A percentile compares a stretch with the other conserved stretches of the same genome.
phyloP scores from a whole-genome alignment of 2,888 invertebrate genomes.

The Cheilosia vulpina region DNA sequence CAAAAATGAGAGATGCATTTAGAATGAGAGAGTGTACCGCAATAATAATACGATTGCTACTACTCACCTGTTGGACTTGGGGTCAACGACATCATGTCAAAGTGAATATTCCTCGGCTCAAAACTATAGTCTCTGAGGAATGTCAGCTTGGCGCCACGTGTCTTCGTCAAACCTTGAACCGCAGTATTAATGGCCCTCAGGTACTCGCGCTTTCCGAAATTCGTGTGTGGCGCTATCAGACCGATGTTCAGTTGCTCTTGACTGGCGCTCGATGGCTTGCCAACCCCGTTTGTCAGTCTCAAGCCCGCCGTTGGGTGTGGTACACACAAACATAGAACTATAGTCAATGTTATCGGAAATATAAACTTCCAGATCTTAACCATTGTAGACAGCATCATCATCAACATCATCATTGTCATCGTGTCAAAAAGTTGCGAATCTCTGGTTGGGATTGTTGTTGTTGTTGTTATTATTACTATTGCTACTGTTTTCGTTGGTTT shows the following conservation, averaged over 20 bases:
- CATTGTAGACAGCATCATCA: constrained; percentile 46
- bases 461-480: constrained; percentile 57
- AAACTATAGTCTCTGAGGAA: constrained; percentile 88
- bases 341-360: constrained; percentile 59
- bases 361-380: constrained; percentile 61
- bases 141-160: constrained; percentile 85
- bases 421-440: constrained; percentile 38
- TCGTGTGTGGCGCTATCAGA: constrained; percentile 83
- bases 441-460: constrained; percentile 32
- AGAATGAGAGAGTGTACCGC: constrained; percentile 4
- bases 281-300: constrained; percentile 79
- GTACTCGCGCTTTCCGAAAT: constrained; percentile 87
- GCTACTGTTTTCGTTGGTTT: constrained; percentile 60
- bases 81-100: constrained; percentile 88
- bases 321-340: constrained; percentile 56
- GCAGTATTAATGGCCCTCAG: constrained; percentile 87
- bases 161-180: constrained; percentile 85
- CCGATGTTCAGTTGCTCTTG: constrained; percentile 83
- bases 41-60: neutral
- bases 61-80: constrained; percentile 90
- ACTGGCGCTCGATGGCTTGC: constrained; percentile 79
- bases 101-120: constrained; percentile 86
- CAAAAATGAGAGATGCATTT: constrained; percentile 33
- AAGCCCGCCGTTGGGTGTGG: constrained; percentile 58
- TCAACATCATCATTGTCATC: constrained; percentile 23